A percentile compares a stretch with the other conserved stretches of the same genome.
Conservation (phyloP, 2,797 vertebrate genomes). For the Schizopygopsis pylzovi region DNA sequence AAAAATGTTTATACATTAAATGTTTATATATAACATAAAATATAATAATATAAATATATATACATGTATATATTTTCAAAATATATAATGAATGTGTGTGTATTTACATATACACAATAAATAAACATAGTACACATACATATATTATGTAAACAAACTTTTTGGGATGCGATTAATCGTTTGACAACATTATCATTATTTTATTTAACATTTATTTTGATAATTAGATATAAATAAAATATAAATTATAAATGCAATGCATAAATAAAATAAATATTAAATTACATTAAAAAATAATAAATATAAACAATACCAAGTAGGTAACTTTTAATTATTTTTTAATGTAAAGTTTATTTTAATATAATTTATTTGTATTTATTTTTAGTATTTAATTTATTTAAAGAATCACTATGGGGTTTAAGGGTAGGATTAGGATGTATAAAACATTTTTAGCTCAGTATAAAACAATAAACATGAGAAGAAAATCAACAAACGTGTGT, state of each 20-base stretch:
- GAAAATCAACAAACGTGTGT: slow-evolving; percentile 30
- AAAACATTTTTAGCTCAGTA: not conserved
- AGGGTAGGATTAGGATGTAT: not conserved
- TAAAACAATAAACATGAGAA: not conserved
- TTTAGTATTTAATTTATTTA: not conserved
- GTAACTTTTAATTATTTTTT: not conserved
- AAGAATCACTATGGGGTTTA: not conserved
- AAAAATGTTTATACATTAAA: too few species aligned
- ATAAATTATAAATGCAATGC: too few species aligned
- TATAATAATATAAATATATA: too few species aligned
- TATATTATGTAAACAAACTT: too few species aligned
- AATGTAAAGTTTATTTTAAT: not conserved
- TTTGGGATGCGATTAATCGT: too few species aligned
- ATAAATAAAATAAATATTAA: not conserved
- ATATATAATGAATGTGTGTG: too few species aligned
- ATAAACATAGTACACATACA: too few species aligned
- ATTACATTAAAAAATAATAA: not conserved
- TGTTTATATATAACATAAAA: too few species aligned
- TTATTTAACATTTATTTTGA: not conserved
- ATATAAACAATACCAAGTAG: not conserved
- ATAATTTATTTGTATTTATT: not conserved
- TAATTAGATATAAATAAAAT: not conserved
- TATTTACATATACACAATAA: too few species aligned
- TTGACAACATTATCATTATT: not conserved
- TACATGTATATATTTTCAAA: too few species aligned